A percentile compares a stretch with the other conserved stretches of the same genome.
Conservation (phyloP, 2,797 vertebrate species). For the Cyprinella venusta region DNA sequence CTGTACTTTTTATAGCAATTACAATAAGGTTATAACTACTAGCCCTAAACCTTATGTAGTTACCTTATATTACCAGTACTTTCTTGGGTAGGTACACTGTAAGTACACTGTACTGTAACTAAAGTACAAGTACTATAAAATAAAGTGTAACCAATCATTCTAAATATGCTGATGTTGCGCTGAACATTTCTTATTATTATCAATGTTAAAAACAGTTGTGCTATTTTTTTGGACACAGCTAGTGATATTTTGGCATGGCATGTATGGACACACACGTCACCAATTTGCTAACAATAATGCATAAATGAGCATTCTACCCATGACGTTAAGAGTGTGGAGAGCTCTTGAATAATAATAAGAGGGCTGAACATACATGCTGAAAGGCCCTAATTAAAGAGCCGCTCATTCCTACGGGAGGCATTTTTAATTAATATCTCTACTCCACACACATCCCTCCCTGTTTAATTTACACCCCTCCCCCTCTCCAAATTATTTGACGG, state of each 20-base stretch:
- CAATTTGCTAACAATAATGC: slow-evolving; percentile 43
- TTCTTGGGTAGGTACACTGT: too few species aligned
- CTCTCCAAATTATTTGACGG: background rate
- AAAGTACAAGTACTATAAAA: too few species aligned
- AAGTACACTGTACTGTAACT: too few species aligned
- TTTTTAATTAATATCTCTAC: slow-evolving; percentile 77
- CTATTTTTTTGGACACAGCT: too few species aligned
- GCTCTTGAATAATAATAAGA: slow-evolving; percentile 73
- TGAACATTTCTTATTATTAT: too few species aligned
- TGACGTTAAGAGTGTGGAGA: slow-evolving; percentile 28
- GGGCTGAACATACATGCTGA: slow-evolving; percentile 69
- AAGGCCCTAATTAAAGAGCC: slow-evolving; percentile 75
- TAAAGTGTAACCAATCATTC: too few species aligned
- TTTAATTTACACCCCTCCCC: slow-evolving; percentile 6
- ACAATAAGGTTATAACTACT: too few species aligned
- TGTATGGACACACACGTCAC: slow-evolving; percentile 40
- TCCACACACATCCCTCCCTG: slow-evolving; percentile 50
- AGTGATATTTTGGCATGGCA: background rate
- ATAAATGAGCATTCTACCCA: background rate
- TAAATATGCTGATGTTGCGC: background rate
- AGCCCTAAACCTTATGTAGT: too few species aligned
- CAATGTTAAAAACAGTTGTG: too few species aligned
- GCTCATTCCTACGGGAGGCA: slow-evolving; percentile 71
- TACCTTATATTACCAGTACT: too few species aligned
- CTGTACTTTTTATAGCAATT: too few species aligned